Percentiles rank a stretch among this genome's conserved stretches.
Evolutionary conservation across 2,888 invertebrate species (phyloP).

Genomic region (Zeuzera pyrina): DNA sequence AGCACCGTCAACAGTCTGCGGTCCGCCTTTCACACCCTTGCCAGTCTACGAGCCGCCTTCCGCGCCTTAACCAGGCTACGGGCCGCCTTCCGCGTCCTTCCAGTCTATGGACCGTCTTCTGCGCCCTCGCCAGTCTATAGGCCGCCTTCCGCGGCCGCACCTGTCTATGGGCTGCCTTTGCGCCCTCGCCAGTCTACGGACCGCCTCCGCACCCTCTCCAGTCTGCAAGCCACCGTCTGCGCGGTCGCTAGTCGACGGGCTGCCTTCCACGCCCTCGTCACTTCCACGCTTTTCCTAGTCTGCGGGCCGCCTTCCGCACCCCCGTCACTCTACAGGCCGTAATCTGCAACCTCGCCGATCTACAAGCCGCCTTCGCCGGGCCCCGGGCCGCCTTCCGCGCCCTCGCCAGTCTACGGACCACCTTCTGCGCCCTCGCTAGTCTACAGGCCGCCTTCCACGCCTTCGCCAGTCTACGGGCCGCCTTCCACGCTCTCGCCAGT

Average conservation of each 20-base stretch:
- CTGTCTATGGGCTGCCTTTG: neutral
- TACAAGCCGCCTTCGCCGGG: neutral
- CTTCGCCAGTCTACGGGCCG: neutral
- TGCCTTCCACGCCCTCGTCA: neutral
- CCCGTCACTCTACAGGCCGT: neutral
- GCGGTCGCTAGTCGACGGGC: neutral
- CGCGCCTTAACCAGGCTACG: neutral
- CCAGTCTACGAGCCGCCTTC: too few relatives aligned
- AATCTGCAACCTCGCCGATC: neutral
- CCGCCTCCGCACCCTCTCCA: neutral
- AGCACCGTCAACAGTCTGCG: too few relatives aligned
- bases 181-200: neutral
- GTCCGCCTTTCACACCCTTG: too few relatives aligned
- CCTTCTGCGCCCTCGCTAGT: neutral
- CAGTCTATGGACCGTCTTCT: too few relatives aligned
- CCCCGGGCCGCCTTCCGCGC: neutral
- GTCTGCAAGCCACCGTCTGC: neutral
- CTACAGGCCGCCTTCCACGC: neutral
- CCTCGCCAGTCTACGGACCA: conserved; percentile 1
- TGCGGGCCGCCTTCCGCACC: neutral
- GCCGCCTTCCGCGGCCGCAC: neutral
- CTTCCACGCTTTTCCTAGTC: neutral
- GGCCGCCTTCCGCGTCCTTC: neutral
- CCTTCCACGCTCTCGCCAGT: too few relatives aligned
- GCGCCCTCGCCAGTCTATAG: neutral